phyloP scores from a whole-genome alignment of 2,797 vertebrate genomes.

The Glossophaga mutica region DNA sequence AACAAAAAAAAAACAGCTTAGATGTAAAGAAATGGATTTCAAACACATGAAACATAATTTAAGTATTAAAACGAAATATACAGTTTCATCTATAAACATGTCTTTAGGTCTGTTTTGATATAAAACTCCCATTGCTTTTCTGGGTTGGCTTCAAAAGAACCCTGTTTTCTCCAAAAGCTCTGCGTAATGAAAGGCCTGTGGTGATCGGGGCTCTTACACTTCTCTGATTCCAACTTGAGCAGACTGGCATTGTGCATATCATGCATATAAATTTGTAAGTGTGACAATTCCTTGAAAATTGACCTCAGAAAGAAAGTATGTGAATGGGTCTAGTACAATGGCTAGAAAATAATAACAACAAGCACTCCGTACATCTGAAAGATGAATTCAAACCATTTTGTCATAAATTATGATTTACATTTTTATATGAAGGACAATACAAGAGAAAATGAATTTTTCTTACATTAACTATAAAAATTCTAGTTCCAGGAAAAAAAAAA shows the following conservation, averaged over 20 bases:
- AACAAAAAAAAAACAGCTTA: background rate
- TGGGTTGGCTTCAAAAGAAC: slow-evolving; percentile 24
- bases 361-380: background rate
- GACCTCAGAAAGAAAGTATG: background rate
- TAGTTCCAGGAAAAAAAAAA: background rate
- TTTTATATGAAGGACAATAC: background rate
- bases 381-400: slow-evolving; percentile 30
- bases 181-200: background rate
- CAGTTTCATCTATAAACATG: slow-evolving; percentile 34
- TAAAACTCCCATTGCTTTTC: background rate
- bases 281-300: slow-evolving; percentile 41
- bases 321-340: background rate
- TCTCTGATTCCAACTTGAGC: background rate
- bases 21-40: slow-evolving; percentile 30
- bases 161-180: background rate
- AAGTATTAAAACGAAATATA: slow-evolving; percentile 51
- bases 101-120: slow-evolving; percentile 31
- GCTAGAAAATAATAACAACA: slow-evolving; percentile 18
- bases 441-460: background rate
- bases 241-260: background rate
- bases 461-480: slow-evolving; percentile 11
- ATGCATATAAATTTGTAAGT: background rate
- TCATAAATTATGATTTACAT: slow-evolving; percentile 13
- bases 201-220: background rate
- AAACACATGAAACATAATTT: slow-evolving; percentile 31